phyloP scores from a whole-genome alignment of 2,113 vertebrate species.

The Rhea pennata region DNA sequence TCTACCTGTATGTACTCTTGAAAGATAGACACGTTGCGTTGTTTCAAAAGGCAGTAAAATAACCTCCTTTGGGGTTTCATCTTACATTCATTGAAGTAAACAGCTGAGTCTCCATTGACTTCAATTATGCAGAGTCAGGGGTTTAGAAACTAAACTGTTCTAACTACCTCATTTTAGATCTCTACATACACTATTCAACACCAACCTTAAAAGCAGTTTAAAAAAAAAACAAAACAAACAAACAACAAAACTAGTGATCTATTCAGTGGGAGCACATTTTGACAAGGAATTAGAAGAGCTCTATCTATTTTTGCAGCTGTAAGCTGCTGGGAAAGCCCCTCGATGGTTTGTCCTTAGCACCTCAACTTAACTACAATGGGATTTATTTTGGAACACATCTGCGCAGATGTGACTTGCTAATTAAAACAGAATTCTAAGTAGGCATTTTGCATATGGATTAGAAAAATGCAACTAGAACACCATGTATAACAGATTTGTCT shows the following conservation, averaged over 20 bases:
- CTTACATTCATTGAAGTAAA: neutral
- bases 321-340: slow-evolving; percentile 49
- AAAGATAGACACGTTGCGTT: neutral
- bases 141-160: neutral
- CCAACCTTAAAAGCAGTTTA: neutral
- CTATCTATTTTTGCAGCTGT: slow-evolving; percentile 41
- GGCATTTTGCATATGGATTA: slow-evolving; percentile 24
- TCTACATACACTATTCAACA: neutral
- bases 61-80: neutral
- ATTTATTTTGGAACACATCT: slow-evolving; percentile 22
- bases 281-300: neutral
- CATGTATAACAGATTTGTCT: neutral
- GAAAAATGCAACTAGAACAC: slow-evolving; percentile 20
- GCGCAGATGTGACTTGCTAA: slow-evolving; percentile 11
- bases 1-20: neutral
- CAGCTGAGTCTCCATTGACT: neutral
- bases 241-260: neutral
- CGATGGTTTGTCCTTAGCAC: slow-evolving; percentile 8
- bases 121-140: neutral
- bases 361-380: neutral
- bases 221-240: neutral
- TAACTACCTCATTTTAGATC: slow-evolving; percentile 17
- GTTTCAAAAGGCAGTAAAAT: neutral
- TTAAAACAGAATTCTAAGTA: slow-evolving; percentile 50
- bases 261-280: neutral